These are phyloP conservation scores for Tipula vernalis DNA, from an alignment of 2,888 invertebrate genomes.

Conservation along the genomic window DNA sequence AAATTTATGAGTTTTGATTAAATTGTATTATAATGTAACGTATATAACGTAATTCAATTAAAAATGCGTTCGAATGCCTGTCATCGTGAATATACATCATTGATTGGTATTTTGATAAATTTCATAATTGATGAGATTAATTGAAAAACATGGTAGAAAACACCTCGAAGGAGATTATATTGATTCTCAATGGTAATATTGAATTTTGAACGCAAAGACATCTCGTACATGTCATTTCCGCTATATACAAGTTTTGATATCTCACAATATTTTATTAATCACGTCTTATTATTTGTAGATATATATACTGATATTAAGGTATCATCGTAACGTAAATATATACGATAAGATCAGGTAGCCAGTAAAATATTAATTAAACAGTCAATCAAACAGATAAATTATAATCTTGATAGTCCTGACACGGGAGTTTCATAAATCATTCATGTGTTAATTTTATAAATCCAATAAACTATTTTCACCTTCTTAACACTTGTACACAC, in stretches of 20 bases:
- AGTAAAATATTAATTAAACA: background rate
- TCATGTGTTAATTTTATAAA: background rate
- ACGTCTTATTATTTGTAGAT: background rate
- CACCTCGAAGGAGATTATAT: background rate
- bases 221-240: background rate
- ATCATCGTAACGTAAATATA: background rate
- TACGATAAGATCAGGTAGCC: background rate
- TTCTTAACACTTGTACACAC: background rate
- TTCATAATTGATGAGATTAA: background rate
- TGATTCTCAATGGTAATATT: background rate
- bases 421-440: background rate
- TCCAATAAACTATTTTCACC: background rate
- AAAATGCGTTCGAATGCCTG: background rate
- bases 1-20: background rate
- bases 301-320: background rate
- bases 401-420: background rate
- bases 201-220: background rate
- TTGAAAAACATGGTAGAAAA: background rate
- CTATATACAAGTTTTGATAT: background rate
- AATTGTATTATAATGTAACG: background rate
- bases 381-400: constrained; percentile 4
- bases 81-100: background rate
- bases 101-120: background rate
- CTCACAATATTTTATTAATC: background rate
- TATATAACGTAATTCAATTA: background rate